These are phyloP conservation scores for Carlito syrichta DNA, from an alignment of 2,113 vertebrate species.

Conservation along the genomic window DNA sequence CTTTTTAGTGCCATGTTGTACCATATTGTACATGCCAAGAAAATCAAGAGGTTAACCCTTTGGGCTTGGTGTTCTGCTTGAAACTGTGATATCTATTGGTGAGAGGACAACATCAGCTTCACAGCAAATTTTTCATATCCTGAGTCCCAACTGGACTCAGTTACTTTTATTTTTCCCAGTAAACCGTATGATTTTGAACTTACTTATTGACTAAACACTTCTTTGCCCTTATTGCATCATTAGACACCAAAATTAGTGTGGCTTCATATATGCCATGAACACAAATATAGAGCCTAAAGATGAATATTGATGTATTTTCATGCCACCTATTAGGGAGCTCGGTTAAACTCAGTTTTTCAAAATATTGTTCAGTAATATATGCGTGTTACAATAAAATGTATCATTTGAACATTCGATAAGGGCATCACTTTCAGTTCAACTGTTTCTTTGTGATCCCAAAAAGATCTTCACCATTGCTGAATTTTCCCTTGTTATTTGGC, in stretches of 20 bases:
- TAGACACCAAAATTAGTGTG: background rate
- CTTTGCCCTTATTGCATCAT: background rate
- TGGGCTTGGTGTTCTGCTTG: background rate
- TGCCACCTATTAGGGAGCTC: background rate
- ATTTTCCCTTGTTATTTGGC: background rate
- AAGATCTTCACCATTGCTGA: background rate
- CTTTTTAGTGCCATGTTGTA: background rate
- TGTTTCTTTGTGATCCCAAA: background rate
- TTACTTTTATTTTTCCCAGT: background rate
- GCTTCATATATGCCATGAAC: background rate
- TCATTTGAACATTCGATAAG: background rate
- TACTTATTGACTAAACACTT: background rate
- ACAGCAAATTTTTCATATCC: background rate
- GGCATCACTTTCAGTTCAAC: background rate
- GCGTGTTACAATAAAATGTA: background rate
- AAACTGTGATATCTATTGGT: background rate
- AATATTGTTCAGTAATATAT: background rate
- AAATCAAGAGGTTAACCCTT: background rate
- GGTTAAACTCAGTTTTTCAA: background rate
- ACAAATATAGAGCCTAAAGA: background rate
- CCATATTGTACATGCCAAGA: background rate
- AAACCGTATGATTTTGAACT: background rate
- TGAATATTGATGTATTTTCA: background rate
- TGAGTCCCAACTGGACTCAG: background rate
- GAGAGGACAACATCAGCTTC: background rate